Conservation (phyloP, 1,140 invertebrate species). For the Diploscapter pachys region DNA sequence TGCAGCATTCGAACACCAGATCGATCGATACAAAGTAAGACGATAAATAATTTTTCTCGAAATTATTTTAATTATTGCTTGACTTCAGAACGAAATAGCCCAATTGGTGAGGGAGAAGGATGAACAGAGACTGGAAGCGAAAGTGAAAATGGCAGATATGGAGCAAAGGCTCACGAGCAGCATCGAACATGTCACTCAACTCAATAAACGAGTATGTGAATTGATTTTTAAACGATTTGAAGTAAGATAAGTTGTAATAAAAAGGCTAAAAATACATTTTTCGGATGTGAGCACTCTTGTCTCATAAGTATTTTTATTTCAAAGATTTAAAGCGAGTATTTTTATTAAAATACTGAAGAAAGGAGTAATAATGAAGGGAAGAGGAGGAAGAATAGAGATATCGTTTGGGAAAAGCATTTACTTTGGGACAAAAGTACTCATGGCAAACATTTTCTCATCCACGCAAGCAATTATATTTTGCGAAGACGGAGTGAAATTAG, state of each 20-base stretch:
- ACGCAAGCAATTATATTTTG: too few relatives aligned
- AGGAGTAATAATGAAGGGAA: too few relatives aligned
- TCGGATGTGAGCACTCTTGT: background rate
- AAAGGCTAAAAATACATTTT: background rate
- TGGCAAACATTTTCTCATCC: too few relatives aligned
- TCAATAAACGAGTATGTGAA: constrained; percentile 41
- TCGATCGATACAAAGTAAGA: constrained; percentile 30
- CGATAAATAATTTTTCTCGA: background rate
- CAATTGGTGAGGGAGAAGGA: constrained; percentile 32
- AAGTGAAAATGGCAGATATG: constrained; percentile 8
- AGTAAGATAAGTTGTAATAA: too few relatives aligned
- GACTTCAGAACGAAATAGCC: constrained; percentile 10
- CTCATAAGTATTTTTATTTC: too few relatives aligned
- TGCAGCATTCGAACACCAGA: constrained; percentile 28
- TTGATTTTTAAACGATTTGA: too few relatives aligned
- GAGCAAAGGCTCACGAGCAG: constrained; percentile 28
- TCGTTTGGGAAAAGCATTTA: too few relatives aligned
- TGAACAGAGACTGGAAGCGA: constrained; percentile 32
- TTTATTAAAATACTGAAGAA: too few relatives aligned
- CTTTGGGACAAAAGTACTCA: too few relatives aligned
- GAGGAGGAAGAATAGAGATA: too few relatives aligned
- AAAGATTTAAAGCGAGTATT: too few relatives aligned
- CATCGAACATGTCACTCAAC: constrained; percentile 46
- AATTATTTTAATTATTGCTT: background rate
- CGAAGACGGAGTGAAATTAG: too few relatives aligned